Evolutionary conservation across 2,888 invertebrate species (phyloP).

Genomic region (Adineta ricciae): DNA sequence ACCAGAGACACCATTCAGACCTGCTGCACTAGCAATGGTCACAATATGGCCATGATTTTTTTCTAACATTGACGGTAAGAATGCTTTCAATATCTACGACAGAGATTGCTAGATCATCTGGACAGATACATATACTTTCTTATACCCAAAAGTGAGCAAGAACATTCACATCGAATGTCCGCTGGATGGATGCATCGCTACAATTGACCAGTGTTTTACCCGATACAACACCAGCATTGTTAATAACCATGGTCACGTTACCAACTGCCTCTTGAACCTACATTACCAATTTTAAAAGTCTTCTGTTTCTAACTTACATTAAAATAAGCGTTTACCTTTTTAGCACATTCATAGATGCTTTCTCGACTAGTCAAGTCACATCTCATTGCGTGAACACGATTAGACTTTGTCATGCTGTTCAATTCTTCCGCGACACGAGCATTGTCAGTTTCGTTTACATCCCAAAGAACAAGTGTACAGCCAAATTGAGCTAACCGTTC

Average conservation of each 20-base stretch:
- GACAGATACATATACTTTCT: no score
- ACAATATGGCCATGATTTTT: slow-evolving; percentile 79
- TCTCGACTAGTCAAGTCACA: slow-evolving; percentile 44
- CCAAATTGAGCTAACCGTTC: neutral
- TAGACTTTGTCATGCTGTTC: no score
- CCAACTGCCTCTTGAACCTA: slow-evolving; percentile 63
- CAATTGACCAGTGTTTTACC: slow-evolving; percentile 69
- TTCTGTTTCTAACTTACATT: no score
- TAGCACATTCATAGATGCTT: slow-evolving; percentile 41
- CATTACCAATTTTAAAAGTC: neutral
- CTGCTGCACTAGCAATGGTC: slow-evolving; percentile 79
- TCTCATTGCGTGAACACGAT: slow-evolving; percentile 38
- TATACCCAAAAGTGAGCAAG: slow-evolving; percentile 62
- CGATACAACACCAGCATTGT: slow-evolving; percentile 78
- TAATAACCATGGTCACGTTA: slow-evolving; percentile 69
- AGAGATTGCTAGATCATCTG: no score
- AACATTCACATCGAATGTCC: slow-evolving; percentile 76
- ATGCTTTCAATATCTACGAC: slow-evolving; percentile 71
- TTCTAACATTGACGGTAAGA: slow-evolving; percentile 77
- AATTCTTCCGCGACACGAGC: neutral
- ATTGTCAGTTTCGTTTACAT: neutral
- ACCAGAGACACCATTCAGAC: slow-evolving; percentile 52
- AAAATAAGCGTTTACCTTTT: slow-evolving; percentile 16
- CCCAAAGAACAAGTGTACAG: slow-evolving; percentile 2
- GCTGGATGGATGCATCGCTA: slow-evolving; percentile 70